Base-by-base conservation (phyloP, 2,797 vertebrate species). In the Chromobotia macracanthus region DNA sequence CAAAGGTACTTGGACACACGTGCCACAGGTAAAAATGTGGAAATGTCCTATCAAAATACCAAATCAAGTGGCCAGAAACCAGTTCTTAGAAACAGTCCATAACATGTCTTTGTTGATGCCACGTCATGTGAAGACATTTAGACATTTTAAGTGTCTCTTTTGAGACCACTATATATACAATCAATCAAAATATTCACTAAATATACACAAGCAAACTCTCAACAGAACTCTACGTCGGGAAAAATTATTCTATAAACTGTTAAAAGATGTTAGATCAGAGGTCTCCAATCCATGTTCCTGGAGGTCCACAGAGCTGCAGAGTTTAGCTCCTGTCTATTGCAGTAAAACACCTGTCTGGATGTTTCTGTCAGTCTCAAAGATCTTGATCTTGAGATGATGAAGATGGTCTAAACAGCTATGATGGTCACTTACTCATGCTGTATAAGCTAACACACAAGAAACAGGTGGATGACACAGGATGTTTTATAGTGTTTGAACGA, bases 401-500 rank as follows among this genome's bases (percentile, higher is more conserved):
- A 56, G 5, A 11, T 38, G 35, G 51, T 72, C 25, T 28, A 18
- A 50, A 35, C 61, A 69, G 28, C 60, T 19, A n/a, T 48, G 77
- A 76, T 19, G 44, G 63, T 19, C 70, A 58, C 75, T 83, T 77
- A 78, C 77, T 81, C 80, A 84, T 65, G 31, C 25, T 28, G 23
- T 12, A 28, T 60, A 13, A 60, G 23, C 78, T 31, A 84, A 79
- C 84, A 83, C 28, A 61, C 75, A 81, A 69, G 81, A 83, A 82
- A 81, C 83, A 82, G 64, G 51, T 81, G 77, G 63, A 80, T 75
- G 70, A 65, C 83, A 90, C 89, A 89, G 89, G 88, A 92, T 88
- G 88, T 91, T 84, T 48, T 80, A 81, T 28, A 77, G 53, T 8
- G 8, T 80, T 82, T 84, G 83, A 75, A 73, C 61, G 80, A 83